Evolutionary conservation across 2,797 vertebrate genomes (phyloP), one percentile per base, ranked within the genome.

Genomic region (Carapus acus): DNA sequence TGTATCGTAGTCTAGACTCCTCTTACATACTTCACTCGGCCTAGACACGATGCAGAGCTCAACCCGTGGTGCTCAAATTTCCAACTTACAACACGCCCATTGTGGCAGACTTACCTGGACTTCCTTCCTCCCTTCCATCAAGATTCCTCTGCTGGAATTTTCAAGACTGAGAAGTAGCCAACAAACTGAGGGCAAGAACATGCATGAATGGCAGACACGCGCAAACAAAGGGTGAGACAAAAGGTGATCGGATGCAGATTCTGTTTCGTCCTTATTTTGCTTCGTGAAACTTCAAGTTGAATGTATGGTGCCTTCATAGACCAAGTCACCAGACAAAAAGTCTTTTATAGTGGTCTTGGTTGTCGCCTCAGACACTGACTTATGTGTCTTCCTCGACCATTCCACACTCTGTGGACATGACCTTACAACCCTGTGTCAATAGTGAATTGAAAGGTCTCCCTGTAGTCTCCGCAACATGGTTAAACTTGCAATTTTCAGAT

Each of bases 361-460:
- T 57, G 62, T 75, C 57, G 60, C 70, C 71, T 82, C 77, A 77
- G 71, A 83, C 82, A 83, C 64, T 54, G 69, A 58, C 68, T 80
- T 85, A 79, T 74, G 76, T 76, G 66, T 81, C 73, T 86, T 74
- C 63, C 48, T 64, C 83, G 78, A 80, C 81, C 81, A 81, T 74
- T 77, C 71, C 71, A 65, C 82, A 73, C 65, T 79, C 67, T 83
- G 80, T 87, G 74, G 83, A 85, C 82, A 81, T 63, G 80, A 82
- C 80, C 83, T 87, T 53, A 72, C 52, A 52, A 34, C 65, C 48
- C 67, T 81, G 66, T 73, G 81, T 81, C 76, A 82, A 86, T 77
- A 84, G 21, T 37, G 54, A 56, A 27, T 46, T 73, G 76, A 84
- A 81, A 80, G 62, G 54, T 73, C 45, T 54, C 54, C 17, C 52